Evolutionary conservation across 2,888 invertebrate genomes (phyloP), one percentile per base, ranked within the genome.

Genomic region (Amaurobius ferox): DNA sequence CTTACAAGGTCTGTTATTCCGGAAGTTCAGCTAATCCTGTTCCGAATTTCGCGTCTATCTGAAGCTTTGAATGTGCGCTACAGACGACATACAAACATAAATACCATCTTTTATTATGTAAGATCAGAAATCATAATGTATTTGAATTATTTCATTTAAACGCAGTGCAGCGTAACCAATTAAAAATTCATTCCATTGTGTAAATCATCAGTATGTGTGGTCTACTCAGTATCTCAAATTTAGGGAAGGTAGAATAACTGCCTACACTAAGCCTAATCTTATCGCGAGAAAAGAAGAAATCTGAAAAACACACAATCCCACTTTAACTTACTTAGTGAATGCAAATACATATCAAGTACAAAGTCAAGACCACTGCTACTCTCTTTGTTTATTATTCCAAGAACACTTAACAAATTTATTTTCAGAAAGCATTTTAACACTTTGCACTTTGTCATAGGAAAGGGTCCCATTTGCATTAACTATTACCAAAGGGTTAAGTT

Each of bases 391-490:
- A 64, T 30, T 32, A 80, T 73, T 40, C 64, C 3, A 66, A 79
- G 73, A 55, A 35, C 73, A n/a, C 72, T 80, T 19, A 71, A 30
- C 26, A 55, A 32, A 68, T 26, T 35, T 55, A 29, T 79, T 71
- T 64, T 35, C 29, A 35, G 26, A 30, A 66, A 79, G 32, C 44
- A 62, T 70, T 61, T 55, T 62, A 70, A 62, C 78, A 23, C 62
- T 79, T 62, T 39, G 28, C 64, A n/a, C 79, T 44, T 28, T 62
- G 32, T 79, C 72, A 48, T 29, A 32, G 28, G 26, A 30, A 26
- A 39, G 55, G 79, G 79, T 72, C 80, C 32, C 19, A 62, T 62
- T 62, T 61, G 40, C 67, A 55, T 73, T 80, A 39, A 73, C 80
- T 80, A 72, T 67, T 39, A 80, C 67, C 35, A 28, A 72, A 70